Evolutionary conservation across 1,140 invertebrate genomes (phyloP).

Genomic region (Dryas iulia): DNA sequence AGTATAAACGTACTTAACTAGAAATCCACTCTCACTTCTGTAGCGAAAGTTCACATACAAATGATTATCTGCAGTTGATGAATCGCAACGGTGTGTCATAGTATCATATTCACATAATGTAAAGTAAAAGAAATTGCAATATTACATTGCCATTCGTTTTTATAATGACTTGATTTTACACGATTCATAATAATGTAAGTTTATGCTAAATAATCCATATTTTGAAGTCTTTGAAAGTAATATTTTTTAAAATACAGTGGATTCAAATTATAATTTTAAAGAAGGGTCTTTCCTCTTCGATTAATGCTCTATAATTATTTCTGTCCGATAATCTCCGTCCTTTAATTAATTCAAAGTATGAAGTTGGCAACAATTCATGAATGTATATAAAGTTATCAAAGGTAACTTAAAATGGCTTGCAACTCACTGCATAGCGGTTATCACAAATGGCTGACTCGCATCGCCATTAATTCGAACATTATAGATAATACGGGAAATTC

Average conservation of each 20-base stretch:
- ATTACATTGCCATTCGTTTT: background rate
- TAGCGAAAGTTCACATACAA: conserved; percentile 55
- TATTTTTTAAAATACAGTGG: no score
- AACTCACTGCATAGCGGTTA: conserved; percentile 3
- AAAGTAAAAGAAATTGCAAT: background rate
- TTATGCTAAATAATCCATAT: no score
- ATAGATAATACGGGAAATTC: background rate
- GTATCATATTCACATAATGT: conserved; percentile 6
- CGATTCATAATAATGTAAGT: no score
- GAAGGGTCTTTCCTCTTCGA: no score
- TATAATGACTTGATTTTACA: no score
- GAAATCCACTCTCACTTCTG: conserved; percentile 51
- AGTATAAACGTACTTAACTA: conserved; percentile 28
- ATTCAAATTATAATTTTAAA: no score
- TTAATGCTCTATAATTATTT: no score
- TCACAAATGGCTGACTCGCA: conserved; percentile 5
- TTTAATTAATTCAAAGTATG: no score
- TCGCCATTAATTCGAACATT: conserved; percentile 10
- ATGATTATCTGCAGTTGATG: conserved; percentile 35
- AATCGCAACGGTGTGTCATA: background rate
- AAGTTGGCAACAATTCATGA: background rate
- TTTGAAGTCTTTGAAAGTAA: no score
- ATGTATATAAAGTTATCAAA: background rate
- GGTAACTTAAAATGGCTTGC: conserved; percentile 6
- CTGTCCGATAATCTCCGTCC: no score